Conservation (phyloP, 1,140 invertebrate species). For the Lamellibrachia luymesi region DNA sequence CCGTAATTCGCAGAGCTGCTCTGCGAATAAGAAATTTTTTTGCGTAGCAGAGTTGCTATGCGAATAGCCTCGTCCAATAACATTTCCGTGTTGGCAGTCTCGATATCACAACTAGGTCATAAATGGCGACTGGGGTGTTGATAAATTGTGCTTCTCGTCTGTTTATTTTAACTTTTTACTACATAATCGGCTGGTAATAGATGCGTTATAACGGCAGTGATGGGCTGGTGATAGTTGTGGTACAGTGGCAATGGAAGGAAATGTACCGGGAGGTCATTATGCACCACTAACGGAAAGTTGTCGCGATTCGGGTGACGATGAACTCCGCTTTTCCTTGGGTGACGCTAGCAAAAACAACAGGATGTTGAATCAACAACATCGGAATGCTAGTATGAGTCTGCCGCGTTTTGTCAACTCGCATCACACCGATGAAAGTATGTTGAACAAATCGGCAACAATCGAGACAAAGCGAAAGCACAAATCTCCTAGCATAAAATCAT, state of each 20-base stretch:
- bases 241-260: conserved; percentile 14
- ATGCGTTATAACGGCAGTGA: not conserved
- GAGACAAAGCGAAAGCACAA: not conserved
- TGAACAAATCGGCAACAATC: not conserved
- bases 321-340: not conserved
- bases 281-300: not conserved
- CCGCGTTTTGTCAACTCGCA: not conserved
- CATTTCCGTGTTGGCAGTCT: not conserved
- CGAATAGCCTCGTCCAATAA: not conserved
- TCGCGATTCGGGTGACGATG: not conserved
- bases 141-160: not conserved
- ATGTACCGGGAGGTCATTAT: conserved; percentile 20
- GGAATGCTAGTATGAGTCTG: not conserved
- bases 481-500: conserved; percentile 5
- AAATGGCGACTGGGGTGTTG: not conserved
- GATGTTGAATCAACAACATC: conserved; percentile 1
- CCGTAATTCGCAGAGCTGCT: not conserved
- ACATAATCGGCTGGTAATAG: not conserved
- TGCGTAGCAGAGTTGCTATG: not conserved
- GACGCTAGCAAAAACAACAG: not conserved
- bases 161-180: not conserved
- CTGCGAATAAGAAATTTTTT: too few relatives aligned
- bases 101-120: not conserved
- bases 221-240: not conserved
- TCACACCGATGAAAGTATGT: not conserved